Base-by-base conservation (phyloP, 2,113 vertebrate species). In the Eclectus roratus region DNA sequence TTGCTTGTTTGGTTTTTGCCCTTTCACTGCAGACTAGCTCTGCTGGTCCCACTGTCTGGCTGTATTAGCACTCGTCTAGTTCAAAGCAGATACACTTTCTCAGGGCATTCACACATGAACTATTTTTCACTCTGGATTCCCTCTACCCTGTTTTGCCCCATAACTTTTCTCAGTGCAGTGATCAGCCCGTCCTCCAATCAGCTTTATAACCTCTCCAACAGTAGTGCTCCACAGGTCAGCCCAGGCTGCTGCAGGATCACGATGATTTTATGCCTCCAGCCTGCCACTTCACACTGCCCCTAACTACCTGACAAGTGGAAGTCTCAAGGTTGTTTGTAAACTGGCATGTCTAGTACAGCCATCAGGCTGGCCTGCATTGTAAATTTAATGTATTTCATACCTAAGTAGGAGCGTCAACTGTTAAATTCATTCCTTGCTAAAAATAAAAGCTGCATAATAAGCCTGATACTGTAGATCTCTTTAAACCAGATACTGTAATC, bases 401-500 rank as follows among this genome's bases (percentile, higher is more conserved):
- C 95, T 89, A 96, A 94, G 52, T 80, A 92, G 92, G 83, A 94
- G 77, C 85, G 94, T 96, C 92, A 97, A 96, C 92, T 95, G 94
- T 92, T 96, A 96, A 97, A 97, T 93, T 93, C 94, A 87, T 94
- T 97, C 70, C 88, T 93, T 93, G 91, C 93, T 96, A 94, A 96
- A 97, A 96, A 97, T 96, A 96, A 97, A 96, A 94, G 86, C 96
- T 82, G 96, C 92, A 94, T 97, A 96, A 96, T 96, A 96, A 96
- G 91, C 61, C 93, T 92, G 93, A 95, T 97, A 92, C 80, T 80
- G 91, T 93, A 96, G 92, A 96, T 97, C 95, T 92, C 96, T 95
- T 95, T 96, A 95, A 97, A 96, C 58, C 95, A 96, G 96, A 92
- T 96, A 95, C 77, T 85, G 91, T 95, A 96, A 96, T 96, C 94